Base-by-base conservation (phyloP, 2,888 invertebrate genomes). In the Drosophila longiperda region DNA sequence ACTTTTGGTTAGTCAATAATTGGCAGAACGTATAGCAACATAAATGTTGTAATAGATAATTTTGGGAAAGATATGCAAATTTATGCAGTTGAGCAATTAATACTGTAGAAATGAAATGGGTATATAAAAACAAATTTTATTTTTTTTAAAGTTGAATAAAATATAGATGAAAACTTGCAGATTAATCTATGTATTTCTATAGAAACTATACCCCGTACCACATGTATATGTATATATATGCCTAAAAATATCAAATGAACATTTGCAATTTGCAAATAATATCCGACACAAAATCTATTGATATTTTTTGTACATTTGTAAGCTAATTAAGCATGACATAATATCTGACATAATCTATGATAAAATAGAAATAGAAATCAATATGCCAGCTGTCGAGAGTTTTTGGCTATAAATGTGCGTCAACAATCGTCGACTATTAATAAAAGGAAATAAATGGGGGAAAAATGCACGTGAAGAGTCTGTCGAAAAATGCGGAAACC, bases 401-500 rank as follows among this genome's bases (percentile, higher is more conserved):
- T 42, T 36, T 71, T 29, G 49, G 5, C 17, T 60, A 63, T 49
- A 42, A 66, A 63, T 54, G 50, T 66, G 55, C 54, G 40, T 48
- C 54, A 52, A 59, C 59, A 78, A 71, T 67, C 62, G 67, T 58
- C 50, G 71, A 62, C 62, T 75, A 75, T 75, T 71, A 75, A 52
- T 38, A 49, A 53, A 54, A 60, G 29, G 32, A 40, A 63, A 60
- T 60, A 23, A 33, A 17, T 17, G 29, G 17, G 20, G 38, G 32
- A 26, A 20, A 4, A 23, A n/a, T 69, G 55, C 58, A 83, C 61
- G 34, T 40, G 57, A 54, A 52, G 54, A 55, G 49, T 57, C 69
- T 66, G 71, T 12, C 57, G 34, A 68, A 77, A 73, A 77, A 69
- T 80, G 71, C 62, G 50, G 73, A 73, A 84, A 77, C 76, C 85